Percentiles rank a stretch among this genome's conserved stretches.
phyloP scores from a whole-genome alignment of 2,113 vertebrate genomes.

The Triplophysa rosa region DNA sequence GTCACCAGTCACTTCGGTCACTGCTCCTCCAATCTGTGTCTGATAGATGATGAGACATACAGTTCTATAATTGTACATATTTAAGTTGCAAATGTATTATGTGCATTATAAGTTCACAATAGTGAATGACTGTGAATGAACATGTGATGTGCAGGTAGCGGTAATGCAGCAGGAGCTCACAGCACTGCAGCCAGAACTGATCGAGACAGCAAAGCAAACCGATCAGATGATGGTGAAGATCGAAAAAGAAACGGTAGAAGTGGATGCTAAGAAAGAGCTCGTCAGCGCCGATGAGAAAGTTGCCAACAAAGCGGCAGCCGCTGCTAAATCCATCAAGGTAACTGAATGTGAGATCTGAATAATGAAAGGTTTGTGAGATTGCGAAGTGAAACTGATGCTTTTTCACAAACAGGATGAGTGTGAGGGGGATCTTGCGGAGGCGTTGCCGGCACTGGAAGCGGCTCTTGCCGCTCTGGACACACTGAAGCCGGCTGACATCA shows the following conservation, averaged over 20 bases:
- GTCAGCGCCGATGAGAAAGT: conserved; percentile 88
- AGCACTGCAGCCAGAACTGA: conserved; percentile 87
- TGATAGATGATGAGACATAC: too few relatives aligned
- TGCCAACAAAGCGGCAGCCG: conserved; percentile 84
- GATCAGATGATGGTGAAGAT: conserved; percentile 88
- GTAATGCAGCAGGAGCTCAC: conserved; percentile 89
- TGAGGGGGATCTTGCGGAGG: conserved; percentile 88
- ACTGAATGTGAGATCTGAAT: too few relatives aligned
- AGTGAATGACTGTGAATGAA: too few relatives aligned
- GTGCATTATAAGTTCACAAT: too few relatives aligned
- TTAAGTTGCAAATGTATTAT: too few relatives aligned
- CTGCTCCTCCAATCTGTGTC: background rate
- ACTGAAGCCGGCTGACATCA: conserved; percentile 86
- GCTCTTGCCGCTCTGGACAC: conserved; percentile 87
- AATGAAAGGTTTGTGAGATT: background rate
- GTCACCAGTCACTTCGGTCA: background rate
- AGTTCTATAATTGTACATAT: too few relatives aligned
- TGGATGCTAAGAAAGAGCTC: conserved; percentile 87
- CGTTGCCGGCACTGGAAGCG: conserved; percentile 86
- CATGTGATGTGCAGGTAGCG: conserved; percentile 73
- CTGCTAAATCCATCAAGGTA: conserved; percentile 87
- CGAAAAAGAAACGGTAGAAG: conserved; percentile 83
- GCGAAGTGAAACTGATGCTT: conserved; percentile 2
- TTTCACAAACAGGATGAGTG: conserved; percentile 81
- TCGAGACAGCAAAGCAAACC: conserved; percentile 84